Conservation (phyloP, 2,797 vertebrate species). For the Pyrrhura leucotis region DNA sequence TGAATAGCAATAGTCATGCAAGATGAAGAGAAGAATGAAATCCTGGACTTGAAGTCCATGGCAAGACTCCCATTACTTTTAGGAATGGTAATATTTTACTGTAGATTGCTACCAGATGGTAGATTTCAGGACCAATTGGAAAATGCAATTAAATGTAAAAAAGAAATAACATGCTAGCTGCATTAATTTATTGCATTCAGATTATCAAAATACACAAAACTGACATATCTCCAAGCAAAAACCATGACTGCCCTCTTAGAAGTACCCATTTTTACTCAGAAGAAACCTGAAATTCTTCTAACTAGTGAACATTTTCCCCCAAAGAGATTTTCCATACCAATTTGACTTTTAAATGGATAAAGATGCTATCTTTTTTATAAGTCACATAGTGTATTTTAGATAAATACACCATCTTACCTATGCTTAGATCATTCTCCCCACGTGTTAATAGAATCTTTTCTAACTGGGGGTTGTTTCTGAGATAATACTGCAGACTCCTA, state of each 20-base stretch:
- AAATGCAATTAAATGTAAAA: neutral
- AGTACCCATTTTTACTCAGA: neutral
- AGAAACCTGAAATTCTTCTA: neutral
- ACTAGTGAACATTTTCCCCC: neutral
- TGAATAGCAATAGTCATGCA: conserved; percentile 13
- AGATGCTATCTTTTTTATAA: neutral
- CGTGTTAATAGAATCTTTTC: neutral
- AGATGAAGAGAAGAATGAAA: conserved; percentile 1
- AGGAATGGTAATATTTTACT: neutral
- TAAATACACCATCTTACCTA: neutral
- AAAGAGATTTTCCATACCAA: neutral
- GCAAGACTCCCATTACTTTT: conserved; percentile 27
- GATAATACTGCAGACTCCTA: neutral
- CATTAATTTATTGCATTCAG: neutral
- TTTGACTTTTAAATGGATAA: neutral
- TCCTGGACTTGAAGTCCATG: conserved; percentile 6
- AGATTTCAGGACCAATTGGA: neutral
- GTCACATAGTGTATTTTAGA: neutral
- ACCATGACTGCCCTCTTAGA: neutral
- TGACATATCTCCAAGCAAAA: neutral
- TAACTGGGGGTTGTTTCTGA: neutral
- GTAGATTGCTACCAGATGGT: conserved; percentile 40
- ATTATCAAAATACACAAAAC: neutral
- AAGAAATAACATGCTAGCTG: neutral
- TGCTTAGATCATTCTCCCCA: neutral